These are phyloP conservation scores for Megamerina dolium DNA, from an alignment of 2,888 invertebrate genomes.

Conservation along the genomic window DNA sequence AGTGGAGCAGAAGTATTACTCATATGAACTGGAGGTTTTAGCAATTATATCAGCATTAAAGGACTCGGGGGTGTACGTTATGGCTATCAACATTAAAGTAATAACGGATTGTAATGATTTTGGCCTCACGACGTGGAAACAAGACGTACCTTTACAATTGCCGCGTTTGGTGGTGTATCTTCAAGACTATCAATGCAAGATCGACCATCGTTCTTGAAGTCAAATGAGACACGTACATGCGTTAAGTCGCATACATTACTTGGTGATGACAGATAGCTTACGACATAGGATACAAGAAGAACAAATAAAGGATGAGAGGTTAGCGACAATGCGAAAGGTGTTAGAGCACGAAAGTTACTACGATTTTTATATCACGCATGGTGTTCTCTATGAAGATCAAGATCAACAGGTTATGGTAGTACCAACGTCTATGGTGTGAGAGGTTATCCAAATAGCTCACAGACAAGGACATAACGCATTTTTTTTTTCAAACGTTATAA, in stretches of 20 bases:
- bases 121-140: slow-evolving; percentile 11
- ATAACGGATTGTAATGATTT: slow-evolving; percentile 18
- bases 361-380: slow-evolving; percentile 2
- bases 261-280: slow-evolving; percentile 1
- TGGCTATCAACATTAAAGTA: slow-evolving; percentile 12
- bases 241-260: slow-evolving; percentile 3
- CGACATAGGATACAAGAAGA: neutral
- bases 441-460: neutral
- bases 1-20: no score
- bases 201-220: neutral
- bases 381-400: slow-evolving; percentile 1
- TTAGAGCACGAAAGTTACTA: slow-evolving; percentile 1
- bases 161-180: slow-evolving; percentile 1
- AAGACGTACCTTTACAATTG: slow-evolving; percentile 13
- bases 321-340: neutral
- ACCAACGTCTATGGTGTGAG: neutral
- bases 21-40: slow-evolving; percentile 27
- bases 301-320: neutral
- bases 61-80: slow-evolving; percentile 20
- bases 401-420: neutral
- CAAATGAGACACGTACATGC: neutral
- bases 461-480: neutral
- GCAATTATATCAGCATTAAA: slow-evolving; percentile 24
- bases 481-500: no score
- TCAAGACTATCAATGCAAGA: slow-evolving; percentile 1